Evolutionary conservation across 2,888 invertebrate genomes (phyloP).

Genomic region (Andricus curvator): DNA sequence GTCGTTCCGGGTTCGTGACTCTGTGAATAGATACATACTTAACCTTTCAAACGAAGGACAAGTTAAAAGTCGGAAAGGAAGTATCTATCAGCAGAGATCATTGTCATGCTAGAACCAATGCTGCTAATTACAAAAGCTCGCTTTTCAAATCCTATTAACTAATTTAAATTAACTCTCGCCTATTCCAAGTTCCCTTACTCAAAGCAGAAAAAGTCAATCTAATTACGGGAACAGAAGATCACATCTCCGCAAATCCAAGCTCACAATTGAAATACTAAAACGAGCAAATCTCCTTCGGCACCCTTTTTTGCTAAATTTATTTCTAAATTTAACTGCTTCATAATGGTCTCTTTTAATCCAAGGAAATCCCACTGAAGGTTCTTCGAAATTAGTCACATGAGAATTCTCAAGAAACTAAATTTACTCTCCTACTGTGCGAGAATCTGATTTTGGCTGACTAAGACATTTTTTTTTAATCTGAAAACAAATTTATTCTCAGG

Average conservation of each 20-base stretch:
- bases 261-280: background rate
- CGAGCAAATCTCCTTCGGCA: background rate
- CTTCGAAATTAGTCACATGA: conserved; percentile 24
- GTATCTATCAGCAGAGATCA: conserved; percentile 27
- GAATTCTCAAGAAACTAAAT: conserved; percentile 7
- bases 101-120: background rate
- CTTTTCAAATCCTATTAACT: conserved; percentile 14
- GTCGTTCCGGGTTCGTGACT: conserved; percentile 41
- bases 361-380: conserved; percentile 18
- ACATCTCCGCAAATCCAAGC: no score
- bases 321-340: conserved; percentile 22
- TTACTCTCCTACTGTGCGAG: background rate
- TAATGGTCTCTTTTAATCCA: conserved; percentile 28
- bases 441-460: no score
- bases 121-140: conserved; percentile 15
- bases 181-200: background rate
- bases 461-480: no score
- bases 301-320: conserved; percentile 9
- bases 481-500: no score
- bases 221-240: background rate
- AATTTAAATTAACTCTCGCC: background rate
- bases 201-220: background rate
- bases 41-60: conserved; percentile 39
- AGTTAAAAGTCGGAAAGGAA: conserved; percentile 37
- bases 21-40: conserved; percentile 29